Base-by-base conservation (phyloP, 1,140 invertebrate species). In the Pararge aegeria region DNA sequence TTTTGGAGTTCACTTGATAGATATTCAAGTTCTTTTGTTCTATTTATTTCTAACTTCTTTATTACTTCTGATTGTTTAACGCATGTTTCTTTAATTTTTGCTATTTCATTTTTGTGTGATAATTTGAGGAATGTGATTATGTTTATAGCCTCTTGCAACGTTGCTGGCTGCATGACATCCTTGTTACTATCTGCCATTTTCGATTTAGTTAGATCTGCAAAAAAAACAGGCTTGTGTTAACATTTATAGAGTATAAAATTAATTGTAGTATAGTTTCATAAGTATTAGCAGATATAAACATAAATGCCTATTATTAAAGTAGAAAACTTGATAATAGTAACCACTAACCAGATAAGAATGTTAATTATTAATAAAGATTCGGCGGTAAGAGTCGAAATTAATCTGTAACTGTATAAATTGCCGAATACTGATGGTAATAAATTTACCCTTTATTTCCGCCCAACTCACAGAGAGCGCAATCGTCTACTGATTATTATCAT, bases 1-100 rank as follows among this genome's bases (percentile, higher is more conserved):
- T 87, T 89, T 61, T 82, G 78, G 29, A 89, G 69, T 76, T 89
- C 86, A 19, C 68, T 72, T 5, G 83, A 79, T 48, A 89, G 60
- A 62, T 80, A 89, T 61, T 89, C 84, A 30, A 89, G 72, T 73
- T 89, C 86, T 52, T 75, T 86, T 67, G 84, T 87, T 56, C 86
- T 80, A 40, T 78, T 89, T 27, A 70, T 63, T 75, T 89, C 83
- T 53, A 87, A 67, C 55, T 83, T 84, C 53, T 85, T 89, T 52
- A 86, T 74, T 18, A 77, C 65, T 24, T 83, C 84, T 3, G 73
- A 65, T 57, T 87, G 84, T 70, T 87, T 87, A 2, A 69, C 56
- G 42, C 75, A 68, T 6, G 78, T 54, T 52, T 83, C 83, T 59
- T 80, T 83, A 9, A 86, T 62, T 67, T 76, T 86, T 1, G 58